A percentile compares a stretch with the other conserved stretches of the same genome.
Evolutionary conservation across 2,888 invertebrate genomes (phyloP).

Genomic region (Fabriciana adippe): DNA sequence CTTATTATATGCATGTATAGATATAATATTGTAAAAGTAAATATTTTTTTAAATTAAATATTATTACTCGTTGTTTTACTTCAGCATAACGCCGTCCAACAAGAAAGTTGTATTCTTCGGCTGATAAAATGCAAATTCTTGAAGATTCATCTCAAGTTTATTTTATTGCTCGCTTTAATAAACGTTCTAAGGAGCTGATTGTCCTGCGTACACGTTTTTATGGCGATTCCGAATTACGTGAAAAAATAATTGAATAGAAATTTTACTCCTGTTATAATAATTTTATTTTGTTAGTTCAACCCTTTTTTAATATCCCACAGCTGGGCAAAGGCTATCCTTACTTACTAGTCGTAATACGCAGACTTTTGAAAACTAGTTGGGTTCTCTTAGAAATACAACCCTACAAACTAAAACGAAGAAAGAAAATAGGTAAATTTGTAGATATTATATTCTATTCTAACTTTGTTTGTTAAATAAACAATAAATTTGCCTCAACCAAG

Average conservation of each 20-base stretch:
- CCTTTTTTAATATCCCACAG: too few relatives aligned
- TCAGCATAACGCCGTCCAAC: conserved; percentile 47
- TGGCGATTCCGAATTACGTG: not conserved
- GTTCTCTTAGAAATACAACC: too few relatives aligned
- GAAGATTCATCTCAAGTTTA: conserved; percentile 74
- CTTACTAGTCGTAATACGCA: too few relatives aligned
- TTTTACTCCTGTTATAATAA: not conserved
- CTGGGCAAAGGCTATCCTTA: too few relatives aligned
- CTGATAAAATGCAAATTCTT: conserved; percentile 79
- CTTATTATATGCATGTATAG: too few relatives aligned
- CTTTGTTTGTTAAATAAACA: too few relatives aligned
- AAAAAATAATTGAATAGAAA: conserved; percentile 9
- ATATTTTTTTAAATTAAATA: conserved; percentile 1
- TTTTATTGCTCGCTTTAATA: conserved; percentile 75
- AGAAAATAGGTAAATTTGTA: too few relatives aligned
- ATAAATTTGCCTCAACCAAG: too few relatives aligned
- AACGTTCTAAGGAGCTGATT: conserved; percentile 55
- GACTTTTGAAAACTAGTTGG: too few relatives aligned
- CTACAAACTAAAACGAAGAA: too few relatives aligned
- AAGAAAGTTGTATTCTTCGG: conserved; percentile 72
- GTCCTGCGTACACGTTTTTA: conserved; percentile 34
- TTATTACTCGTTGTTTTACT: not conserved
- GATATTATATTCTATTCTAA: too few relatives aligned
- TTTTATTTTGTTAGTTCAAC: not conserved
- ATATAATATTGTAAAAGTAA: too few relatives aligned